phyloP scores from a whole-genome alignment of 2,113 vertebrate species.

The Melanostigma gelatinosum region DNA sequence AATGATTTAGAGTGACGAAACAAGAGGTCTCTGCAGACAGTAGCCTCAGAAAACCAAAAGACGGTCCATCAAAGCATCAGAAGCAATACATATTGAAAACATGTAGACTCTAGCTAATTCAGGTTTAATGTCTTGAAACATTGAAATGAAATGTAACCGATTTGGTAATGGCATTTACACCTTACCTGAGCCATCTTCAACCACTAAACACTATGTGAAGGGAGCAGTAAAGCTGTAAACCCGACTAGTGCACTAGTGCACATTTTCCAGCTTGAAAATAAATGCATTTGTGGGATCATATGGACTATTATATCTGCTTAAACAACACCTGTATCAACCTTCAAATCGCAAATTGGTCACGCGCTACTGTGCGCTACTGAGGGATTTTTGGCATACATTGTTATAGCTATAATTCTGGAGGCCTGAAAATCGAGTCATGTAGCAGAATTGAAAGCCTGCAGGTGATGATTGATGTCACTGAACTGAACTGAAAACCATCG shows the following conservation, averaged over 20 bases:
- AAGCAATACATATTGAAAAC: constrained; percentile 39
- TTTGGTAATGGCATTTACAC: neutral
- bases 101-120: neutral
- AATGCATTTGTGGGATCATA: neutral
- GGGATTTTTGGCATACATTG: neutral
- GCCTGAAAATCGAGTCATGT: no score
- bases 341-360: neutral
- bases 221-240: no score
- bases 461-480: constrained; percentile 3
- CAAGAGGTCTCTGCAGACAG: constrained; percentile 40
- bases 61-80: constrained; percentile 4
- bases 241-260: no score
- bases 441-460: constrained; percentile 11
- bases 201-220: neutral
- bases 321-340: neutral
- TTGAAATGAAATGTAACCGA: no score
- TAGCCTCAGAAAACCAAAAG: constrained; percentile 28
- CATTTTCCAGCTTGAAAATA: neutral
- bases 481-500: neutral
- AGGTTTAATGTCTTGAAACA: neutral
- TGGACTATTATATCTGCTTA: constrained; percentile 6
- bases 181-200: neutral
- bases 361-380: neutral
- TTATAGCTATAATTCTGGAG: neutral
- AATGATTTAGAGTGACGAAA: constrained; percentile 66